Evolutionary conservation across 2,888 invertebrate genomes (phyloP).

Genomic region (Megalurothrips usitatus): DNA sequence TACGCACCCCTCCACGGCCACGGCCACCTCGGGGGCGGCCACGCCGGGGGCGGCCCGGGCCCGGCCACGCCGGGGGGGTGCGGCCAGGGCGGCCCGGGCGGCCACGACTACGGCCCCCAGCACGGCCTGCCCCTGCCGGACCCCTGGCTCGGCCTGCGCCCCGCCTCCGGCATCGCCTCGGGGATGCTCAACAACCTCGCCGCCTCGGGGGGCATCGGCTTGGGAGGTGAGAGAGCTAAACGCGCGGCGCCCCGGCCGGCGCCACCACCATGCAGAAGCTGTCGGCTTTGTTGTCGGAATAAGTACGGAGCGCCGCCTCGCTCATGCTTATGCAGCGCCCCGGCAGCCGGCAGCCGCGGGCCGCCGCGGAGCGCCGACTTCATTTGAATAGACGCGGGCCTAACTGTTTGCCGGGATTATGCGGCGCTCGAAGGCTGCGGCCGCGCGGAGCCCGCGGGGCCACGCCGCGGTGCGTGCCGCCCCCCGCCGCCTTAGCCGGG

Average conservation of each 20-base stretch:
- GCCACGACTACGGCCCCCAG: background rate
- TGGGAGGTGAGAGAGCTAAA: background rate
- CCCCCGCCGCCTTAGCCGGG: too few relatives aligned
- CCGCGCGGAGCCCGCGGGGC: background rate
- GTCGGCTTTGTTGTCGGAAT: too few relatives aligned
- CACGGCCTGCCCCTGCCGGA: background rate
- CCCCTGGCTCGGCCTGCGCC: background rate
- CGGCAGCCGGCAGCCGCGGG: background rate
- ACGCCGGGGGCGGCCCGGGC: conserved; percentile 9
- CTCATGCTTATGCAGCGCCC: background rate
- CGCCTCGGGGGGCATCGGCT: background rate
- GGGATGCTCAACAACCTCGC: conserved; percentile 7
- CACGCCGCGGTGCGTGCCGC: too few relatives aligned
- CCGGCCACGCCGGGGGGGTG: background rate
- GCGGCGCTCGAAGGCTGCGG: background rate
- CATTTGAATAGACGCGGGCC: conserved; percentile 1
- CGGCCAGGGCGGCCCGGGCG: background rate
- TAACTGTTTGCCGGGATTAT: conserved; percentile 3
- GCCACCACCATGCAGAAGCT: too few relatives aligned
- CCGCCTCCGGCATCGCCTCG: background rate
- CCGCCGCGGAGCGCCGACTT: background rate
- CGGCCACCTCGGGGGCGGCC: conserved; percentile 1
- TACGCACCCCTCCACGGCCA: background rate
- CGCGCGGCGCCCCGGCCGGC: too few relatives aligned
- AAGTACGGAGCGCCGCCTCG: background rate